Evolutionary conservation across 2,888 invertebrate genomes (phyloP), one percentile per base, ranked within the genome.

Genomic region (Dyspetes luteomarginatus): DNA sequence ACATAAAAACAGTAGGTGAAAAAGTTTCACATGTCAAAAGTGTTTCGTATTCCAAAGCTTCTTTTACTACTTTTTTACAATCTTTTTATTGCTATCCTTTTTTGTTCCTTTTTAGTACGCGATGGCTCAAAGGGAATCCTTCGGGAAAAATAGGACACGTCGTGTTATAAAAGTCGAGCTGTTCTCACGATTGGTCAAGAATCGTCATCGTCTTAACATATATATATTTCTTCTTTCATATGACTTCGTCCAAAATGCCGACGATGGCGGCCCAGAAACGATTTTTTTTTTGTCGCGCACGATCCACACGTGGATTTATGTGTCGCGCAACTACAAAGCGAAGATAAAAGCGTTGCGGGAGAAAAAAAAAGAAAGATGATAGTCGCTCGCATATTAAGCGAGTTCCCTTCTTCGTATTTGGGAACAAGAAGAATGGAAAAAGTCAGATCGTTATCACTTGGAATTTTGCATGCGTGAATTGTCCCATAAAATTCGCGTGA

Each of bases 391-490:
- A 43, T 72, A 67, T 60, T 30, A 19, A 60, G 28, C 58, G 55
- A 71, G 69, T 22, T 19, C 26, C 15, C 36, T 75, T 65, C 62
- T 19, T 55, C 62, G 55, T 36, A 24, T 24, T 26, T 28, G 55
- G 17, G 67, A 26, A 22, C 17, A 36, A 22, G 26, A 52, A 22
- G 26, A 22, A 41, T 50, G 30, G 19, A 58, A n/a, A 55, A 17
- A 28, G 52, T 52, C 19, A 73, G 72, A 81, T 76, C 75, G 67
- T 80, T 80, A 72, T 80, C 75, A 22, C 24, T 30, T 67, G 52
- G 67, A 67, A 76, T 72, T 67, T 55, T 19, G 58, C 71, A 80
- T 72, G 45, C 65, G 48, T 24, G 67, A 80, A 72, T 76, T 68
- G 67, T 24, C 24, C 64, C 28, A 45, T 36, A 36, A 52, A 62